Conservation (phyloP, 2,797 vertebrate genomes). For the Capromys pilorides region DNA sequence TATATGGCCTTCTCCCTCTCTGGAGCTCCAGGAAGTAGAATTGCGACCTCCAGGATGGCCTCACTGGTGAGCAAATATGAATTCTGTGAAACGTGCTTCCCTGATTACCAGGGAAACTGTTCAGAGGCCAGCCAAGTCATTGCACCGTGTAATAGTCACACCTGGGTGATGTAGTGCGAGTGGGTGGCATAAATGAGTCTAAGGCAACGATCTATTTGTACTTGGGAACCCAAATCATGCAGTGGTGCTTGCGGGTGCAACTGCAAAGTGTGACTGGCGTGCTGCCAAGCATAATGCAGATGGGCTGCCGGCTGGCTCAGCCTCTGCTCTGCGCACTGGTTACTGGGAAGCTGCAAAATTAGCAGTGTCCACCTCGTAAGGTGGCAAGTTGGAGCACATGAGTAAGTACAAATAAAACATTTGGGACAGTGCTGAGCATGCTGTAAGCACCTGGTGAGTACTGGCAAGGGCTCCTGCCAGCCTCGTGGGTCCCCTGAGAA, state of each 20-base stretch:
- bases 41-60: slow-evolving; percentile 50
- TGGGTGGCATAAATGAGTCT: slow-evolving; percentile 66
- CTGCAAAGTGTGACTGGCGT: slow-evolving; percentile 63
- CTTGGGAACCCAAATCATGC: slow-evolving; percentile 64
- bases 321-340: not conserved
- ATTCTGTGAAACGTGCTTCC: slow-evolving; percentile 74
- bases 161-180: slow-evolving; percentile 57
- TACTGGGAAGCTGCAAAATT: slow-evolving; percentile 7
- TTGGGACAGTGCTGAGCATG: not conserved
- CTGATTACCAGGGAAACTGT: slow-evolving; percentile 72
- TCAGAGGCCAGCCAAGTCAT: slow-evolving; percentile 69
- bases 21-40: not conserved
- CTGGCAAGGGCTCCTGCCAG: not conserved
- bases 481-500: not conserved
- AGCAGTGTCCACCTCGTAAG: not conserved
- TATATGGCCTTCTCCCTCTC: not conserved
- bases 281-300: slow-evolving; percentile 67
- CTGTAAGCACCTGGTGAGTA: not conserved
- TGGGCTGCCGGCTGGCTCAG: slow-evolving; percentile 61
- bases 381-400: not conserved
- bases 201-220: slow-evolving; percentile 80
- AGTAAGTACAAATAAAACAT: not conserved
- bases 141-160: slow-evolving; percentile 20
- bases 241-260: slow-evolving; percentile 63
- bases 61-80: slow-evolving; percentile 75